Conservation (phyloP, 2,113 vertebrate species). For the Dascyllus trimaculatus region DNA sequence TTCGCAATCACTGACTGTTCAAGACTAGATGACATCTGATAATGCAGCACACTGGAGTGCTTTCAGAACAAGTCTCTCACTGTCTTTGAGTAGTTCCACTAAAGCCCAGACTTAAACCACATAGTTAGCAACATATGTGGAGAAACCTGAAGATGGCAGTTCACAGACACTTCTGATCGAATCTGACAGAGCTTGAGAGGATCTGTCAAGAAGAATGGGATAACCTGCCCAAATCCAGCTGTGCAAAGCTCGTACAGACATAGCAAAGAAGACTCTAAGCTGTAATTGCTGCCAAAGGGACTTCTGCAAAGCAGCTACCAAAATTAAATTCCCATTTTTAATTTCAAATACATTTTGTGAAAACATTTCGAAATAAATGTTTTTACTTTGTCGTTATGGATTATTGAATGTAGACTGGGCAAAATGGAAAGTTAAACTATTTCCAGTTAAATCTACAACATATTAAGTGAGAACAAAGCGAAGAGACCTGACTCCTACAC, state of each 20-base stretch:
- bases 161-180: neutral
- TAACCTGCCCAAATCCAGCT: constrained; percentile 6
- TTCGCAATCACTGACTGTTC: too few relatives aligned
- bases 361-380: neutral
- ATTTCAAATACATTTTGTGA: neutral
- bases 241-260: neutral
- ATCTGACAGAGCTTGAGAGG: neutral
- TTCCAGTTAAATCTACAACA: neutral
- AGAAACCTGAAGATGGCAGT: constrained; percentile 2
- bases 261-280: neutral
- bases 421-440: neutral
- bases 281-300: neutral
- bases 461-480: neutral
- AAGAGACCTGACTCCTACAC: neutral
- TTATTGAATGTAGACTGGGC: neutral
- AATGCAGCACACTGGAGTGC: neutral
- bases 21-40: too few relatives aligned
- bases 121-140: constrained; percentile 2
- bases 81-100: neutral
- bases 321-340: neutral
- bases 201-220: constrained; percentile 14
- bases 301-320: neutral
- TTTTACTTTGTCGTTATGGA: neutral
- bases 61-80: neutral
- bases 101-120: neutral